phyloP scores from a whole-genome alignment of 1,140 invertebrate genomes.

The Drosophila fuyamai region DNA sequence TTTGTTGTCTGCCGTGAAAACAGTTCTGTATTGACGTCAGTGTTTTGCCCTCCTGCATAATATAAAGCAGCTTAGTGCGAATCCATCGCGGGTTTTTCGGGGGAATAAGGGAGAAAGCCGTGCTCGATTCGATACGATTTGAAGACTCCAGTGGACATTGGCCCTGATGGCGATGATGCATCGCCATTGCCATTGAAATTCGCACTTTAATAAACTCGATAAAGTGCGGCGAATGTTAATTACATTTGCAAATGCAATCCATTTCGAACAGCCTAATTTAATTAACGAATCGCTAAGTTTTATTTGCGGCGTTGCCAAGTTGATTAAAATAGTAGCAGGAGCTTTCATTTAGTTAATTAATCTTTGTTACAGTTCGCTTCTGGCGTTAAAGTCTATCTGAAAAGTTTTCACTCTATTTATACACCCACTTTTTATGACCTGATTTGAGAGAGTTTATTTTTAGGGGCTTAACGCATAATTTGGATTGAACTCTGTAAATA shows the following conservation, averaged over 20 bases:
- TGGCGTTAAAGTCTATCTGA: slow-evolving; percentile 2
- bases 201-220: slow-evolving; percentile 57
- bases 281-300: slow-evolving; percentile 53
- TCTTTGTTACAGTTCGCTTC: slow-evolving; percentile 2
- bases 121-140: slow-evolving; percentile 14
- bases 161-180: slow-evolving; percentile 44
- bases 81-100: slow-evolving; percentile 13
- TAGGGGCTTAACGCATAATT: neutral
- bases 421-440: slow-evolving; percentile 16
- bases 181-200: slow-evolving; percentile 55
- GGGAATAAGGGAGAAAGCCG: slow-evolving; percentile 26
- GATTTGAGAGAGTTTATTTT: slow-evolving; percentile 8
- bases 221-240: slow-evolving; percentile 43
- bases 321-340: slow-evolving; percentile 30
- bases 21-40: slow-evolving; percentile 62
- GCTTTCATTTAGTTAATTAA: slow-evolving; percentile 17
- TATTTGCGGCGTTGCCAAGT: slow-evolving; percentile 26
- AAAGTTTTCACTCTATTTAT: slow-evolving; percentile 28
- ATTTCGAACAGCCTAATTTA: slow-evolving; percentile 55
- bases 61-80: slow-evolving; percentile 58
- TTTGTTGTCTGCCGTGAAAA: slow-evolving; percentile 58
- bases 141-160: slow-evolving; percentile 30
- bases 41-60: slow-evolving; percentile 33
- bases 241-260: slow-evolving; percentile 69
- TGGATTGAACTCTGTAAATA: neutral